A percentile compares a stretch with the other conserved stretches of the same genome.
These are phyloP conservation scores for Ylistrum balloti DNA, from an alignment of 1,140 invertebrate species.

Conservation along the genomic window DNA sequence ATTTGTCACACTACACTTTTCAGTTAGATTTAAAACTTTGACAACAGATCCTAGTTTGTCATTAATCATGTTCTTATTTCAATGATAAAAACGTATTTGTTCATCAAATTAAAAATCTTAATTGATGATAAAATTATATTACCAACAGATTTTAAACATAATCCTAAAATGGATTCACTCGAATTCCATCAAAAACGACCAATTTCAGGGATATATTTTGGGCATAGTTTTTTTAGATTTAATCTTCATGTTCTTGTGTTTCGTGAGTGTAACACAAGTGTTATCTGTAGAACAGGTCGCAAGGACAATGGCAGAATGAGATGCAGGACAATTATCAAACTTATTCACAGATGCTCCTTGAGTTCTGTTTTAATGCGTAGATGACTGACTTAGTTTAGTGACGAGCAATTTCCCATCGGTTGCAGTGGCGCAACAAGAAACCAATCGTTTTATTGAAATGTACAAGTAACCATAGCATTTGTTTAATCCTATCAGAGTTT, in stretches of 20 bases:
- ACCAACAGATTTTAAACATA: neutral
- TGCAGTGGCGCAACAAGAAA: neutral
- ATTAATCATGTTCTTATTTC: neutral
- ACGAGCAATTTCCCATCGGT: neutral
- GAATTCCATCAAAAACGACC: neutral
- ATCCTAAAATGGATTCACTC: neutral
- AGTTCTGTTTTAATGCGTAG: neutral
- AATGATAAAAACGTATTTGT: neutral
- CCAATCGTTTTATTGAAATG: conserved; percentile 39
- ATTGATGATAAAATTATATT: neutral
- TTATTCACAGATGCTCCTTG: conserved; percentile 4
- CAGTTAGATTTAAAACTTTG: neutral
- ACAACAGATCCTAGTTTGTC: neutral
- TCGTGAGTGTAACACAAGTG: neutral
- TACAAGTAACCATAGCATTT: conserved; percentile 3
- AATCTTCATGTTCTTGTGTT: neutral
- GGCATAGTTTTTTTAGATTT: neutral
- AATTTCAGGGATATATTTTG: neutral
- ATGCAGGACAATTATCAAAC: neutral
- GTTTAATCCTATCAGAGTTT: conserved; percentile 11
- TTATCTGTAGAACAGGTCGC: neutral
- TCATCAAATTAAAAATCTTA: conserved; percentile 5
- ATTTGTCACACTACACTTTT: neutral
- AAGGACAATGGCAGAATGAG: neutral
- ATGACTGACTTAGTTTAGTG: neutral